Conservation (phyloP, 2,797 vertebrate species). For the Lemur catta region DNA sequence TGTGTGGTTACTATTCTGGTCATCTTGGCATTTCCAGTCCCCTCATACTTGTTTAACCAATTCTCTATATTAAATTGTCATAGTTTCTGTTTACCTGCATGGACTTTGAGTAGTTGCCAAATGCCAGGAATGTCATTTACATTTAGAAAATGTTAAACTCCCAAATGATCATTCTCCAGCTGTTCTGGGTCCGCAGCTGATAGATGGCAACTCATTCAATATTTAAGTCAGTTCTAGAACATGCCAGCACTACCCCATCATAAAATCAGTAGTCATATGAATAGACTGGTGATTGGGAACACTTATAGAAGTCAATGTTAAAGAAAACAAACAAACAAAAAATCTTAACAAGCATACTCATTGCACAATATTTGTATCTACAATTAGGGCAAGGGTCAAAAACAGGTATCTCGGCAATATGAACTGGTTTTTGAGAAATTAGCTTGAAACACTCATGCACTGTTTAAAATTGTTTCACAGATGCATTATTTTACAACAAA, state of each 20-base stretch:
- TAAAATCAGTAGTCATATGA: neutral
- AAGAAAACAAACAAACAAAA: neutral
- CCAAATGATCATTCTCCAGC: neutral
- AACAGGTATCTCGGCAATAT: neutral
- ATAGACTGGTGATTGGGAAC: neutral
- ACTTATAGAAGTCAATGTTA: neutral
- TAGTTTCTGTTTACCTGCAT: neutral
- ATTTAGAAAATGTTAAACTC: neutral
- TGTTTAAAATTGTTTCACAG: neutral
- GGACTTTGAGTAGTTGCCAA: neutral
- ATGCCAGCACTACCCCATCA: neutral
- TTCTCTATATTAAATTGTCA: neutral
- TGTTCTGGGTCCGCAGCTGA: neutral
- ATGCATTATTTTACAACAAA: neutral
- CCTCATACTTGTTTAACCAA: neutral
- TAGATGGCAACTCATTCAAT: neutral
- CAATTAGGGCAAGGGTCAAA: neutral
- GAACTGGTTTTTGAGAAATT: neutral
- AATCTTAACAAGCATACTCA: neutral
- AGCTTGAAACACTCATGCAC: neutral
- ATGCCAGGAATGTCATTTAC: neutral
- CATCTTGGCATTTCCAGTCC: too few species aligned
- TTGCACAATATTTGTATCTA: neutral
- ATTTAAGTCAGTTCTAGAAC: neutral
- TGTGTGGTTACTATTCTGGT: neutral